Evolutionary conservation across 1,140 invertebrate genomes (phyloP).

Genomic region (Pseudomyrmex sp.): DNA sequence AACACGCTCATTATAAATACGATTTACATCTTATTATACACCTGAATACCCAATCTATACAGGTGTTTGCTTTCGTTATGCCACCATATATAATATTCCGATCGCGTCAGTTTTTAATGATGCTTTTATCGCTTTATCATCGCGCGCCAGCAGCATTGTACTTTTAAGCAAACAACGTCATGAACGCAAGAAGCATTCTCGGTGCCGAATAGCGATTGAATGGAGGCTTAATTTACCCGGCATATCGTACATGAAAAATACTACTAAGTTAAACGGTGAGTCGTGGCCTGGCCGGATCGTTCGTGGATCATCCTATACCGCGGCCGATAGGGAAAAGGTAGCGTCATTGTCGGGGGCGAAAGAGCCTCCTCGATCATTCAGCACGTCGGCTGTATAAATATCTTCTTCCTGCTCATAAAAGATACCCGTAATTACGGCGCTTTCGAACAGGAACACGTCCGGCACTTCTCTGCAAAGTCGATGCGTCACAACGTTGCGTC

Average conservation of each 20-base stretch:
- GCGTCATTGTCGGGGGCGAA: slow-evolving; percentile 77
- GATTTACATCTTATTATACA: slow-evolving; percentile 15
- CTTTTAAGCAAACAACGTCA: slow-evolving; percentile 70
- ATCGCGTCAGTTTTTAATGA: slow-evolving; percentile 57
- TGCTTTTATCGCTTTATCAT: slow-evolving; percentile 59
- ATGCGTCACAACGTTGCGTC: slow-evolving; percentile 59
- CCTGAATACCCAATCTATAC: slow-evolving; percentile 51
- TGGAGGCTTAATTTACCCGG: slow-evolving; percentile 70
- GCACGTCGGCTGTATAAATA: slow-evolving; percentile 84
- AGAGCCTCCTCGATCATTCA: slow-evolving; percentile 82
- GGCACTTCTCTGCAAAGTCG: slow-evolving; percentile 68
- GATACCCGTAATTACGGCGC: slow-evolving; percentile 82
- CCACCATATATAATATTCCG: slow-evolving; percentile 26
- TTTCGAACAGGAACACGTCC: slow-evolving; percentile 80
- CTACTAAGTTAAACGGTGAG: slow-evolving; percentile 23
- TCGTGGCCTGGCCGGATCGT: slow-evolving; percentile 26
- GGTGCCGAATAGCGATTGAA: slow-evolving; percentile 63
- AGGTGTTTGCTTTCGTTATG: slow-evolving; percentile 56
- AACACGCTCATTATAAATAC: slow-evolving; percentile 18
- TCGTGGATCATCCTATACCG: slow-evolving; percentile 41
- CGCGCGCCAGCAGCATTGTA: slow-evolving; percentile 60
- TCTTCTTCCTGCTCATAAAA: slow-evolving; percentile 81
- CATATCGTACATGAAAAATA: slow-evolving; percentile 63
- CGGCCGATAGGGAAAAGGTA: slow-evolving; percentile 73
- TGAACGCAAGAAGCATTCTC: slow-evolving; percentile 67